Evolutionary conservation across 2,888 invertebrate species (phyloP).

Genomic region (Arctia plantaginis): DNA sequence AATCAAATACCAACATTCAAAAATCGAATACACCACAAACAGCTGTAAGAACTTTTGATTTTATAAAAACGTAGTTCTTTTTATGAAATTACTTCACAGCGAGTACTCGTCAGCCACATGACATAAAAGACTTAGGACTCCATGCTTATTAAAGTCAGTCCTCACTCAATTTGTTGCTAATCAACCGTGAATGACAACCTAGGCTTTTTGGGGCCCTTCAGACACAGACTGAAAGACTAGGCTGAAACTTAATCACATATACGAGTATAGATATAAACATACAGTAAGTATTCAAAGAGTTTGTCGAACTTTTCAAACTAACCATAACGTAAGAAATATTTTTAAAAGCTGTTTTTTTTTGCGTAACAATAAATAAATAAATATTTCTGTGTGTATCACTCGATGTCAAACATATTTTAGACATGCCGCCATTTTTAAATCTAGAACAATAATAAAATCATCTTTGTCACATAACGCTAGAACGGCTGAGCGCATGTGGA

Average conservation of each 20-base stretch:
- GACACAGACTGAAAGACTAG: neutral
- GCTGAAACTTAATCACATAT: neutral
- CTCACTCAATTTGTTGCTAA: slow-evolving; percentile 69
- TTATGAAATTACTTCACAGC: slow-evolving; percentile 17
- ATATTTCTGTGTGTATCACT: too few species aligned
- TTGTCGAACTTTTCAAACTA: neutral
- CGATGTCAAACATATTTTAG: too few species aligned
- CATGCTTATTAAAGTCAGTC: slow-evolving; percentile 53
- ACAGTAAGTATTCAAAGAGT: too few species aligned
- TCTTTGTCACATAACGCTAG: too few species aligned
- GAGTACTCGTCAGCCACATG: slow-evolving; percentile 29
- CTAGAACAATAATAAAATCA: too few species aligned
- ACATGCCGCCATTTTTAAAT: too few species aligned
- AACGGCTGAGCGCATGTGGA: too few species aligned
- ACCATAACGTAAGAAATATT: neutral
- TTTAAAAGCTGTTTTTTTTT: too few species aligned
- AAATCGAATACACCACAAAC: neutral
- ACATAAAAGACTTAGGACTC: slow-evolving; percentile 42
- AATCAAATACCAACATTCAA: neutral
- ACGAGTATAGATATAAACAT: neutral
- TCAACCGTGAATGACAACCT: slow-evolving; percentile 62
- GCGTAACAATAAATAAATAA: too few species aligned
- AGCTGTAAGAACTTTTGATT: neutral
- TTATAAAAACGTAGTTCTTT: neutral
- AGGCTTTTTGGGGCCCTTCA: slow-evolving; percentile 41